These are phyloP conservation scores for Heterodera schachtii DNA, from an alignment of 1,140 invertebrate genomes.

Conservation along the genomic window DNA sequence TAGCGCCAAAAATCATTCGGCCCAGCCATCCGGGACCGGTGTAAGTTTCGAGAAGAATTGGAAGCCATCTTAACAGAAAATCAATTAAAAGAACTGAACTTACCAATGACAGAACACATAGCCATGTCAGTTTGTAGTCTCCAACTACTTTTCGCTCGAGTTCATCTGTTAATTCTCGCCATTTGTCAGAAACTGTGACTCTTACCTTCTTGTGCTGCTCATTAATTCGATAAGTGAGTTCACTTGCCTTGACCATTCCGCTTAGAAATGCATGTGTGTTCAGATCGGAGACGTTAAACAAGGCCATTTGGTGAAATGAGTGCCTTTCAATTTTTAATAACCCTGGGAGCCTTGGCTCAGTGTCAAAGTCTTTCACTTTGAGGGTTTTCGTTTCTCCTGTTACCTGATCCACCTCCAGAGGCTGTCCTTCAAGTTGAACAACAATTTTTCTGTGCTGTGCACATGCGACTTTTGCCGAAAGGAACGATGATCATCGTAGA, in stretches of 20 bases:
- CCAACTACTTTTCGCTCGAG: neutral
- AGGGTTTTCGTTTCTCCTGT: neutral
- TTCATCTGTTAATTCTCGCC: neutral
- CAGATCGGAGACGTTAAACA: neutral
- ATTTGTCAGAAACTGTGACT: neutral
- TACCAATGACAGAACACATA: neutral
- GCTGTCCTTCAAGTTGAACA: neutral
- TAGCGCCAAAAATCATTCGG: neutral
- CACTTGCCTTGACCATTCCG: neutral
- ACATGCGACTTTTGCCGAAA: neutral
- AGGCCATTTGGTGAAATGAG: neutral
- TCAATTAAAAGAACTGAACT: neutral
- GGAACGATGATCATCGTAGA: neutral
- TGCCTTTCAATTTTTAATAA: neutral
- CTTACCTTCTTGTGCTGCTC: neutral
- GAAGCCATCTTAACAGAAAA: neutral
- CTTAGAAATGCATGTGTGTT: slow-evolving; percentile 5
- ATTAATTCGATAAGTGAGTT: neutral
- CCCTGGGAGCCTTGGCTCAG: neutral
- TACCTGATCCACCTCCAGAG: neutral
- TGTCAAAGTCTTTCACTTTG: neutral
- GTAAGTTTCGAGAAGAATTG: neutral
- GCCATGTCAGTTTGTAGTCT: neutral
- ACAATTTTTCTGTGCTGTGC: neutral
- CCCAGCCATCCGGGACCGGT: neutral